Conservation (phyloP, 2,797 vertebrate genomes). For the Tympanoctomys barrerae region DNA sequence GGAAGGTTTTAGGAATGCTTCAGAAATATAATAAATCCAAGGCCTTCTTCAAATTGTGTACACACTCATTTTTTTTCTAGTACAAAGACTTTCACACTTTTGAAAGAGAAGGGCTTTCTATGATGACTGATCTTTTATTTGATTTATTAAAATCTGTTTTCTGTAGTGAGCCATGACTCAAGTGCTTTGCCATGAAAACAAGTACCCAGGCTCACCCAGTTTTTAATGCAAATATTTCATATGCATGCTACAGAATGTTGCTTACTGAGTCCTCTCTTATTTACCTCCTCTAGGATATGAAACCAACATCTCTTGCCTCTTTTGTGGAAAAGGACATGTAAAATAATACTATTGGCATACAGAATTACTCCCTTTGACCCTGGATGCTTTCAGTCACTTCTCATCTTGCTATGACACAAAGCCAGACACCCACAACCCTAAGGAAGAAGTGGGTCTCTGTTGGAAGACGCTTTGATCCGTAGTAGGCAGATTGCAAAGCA, state of each 20-base stretch:
- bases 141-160: background rate
- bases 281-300: background rate
- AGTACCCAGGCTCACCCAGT: background rate
- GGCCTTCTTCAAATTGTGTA: slow-evolving; percentile 53
- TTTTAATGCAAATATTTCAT: background rate
- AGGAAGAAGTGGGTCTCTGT: background rate
- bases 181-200: background rate
- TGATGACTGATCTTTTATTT: background rate
- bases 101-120: background rate
- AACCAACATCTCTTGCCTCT: background rate
- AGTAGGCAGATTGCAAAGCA: background rate
- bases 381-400: background rate
- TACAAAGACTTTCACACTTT: background rate
- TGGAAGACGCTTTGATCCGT: background rate
- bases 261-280: background rate
- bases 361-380: background rate
- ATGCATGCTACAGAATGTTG: background rate
- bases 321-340: background rate
- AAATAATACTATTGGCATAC: background rate
- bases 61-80: background rate
- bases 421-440: background rate
- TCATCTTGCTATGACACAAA: background rate
- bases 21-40: slow-evolving; percentile 55
- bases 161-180: background rate
- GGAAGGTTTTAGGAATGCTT: background rate